Base-by-base conservation (phyloP, 2,888 invertebrate species). In the Thereva unica region DNA sequence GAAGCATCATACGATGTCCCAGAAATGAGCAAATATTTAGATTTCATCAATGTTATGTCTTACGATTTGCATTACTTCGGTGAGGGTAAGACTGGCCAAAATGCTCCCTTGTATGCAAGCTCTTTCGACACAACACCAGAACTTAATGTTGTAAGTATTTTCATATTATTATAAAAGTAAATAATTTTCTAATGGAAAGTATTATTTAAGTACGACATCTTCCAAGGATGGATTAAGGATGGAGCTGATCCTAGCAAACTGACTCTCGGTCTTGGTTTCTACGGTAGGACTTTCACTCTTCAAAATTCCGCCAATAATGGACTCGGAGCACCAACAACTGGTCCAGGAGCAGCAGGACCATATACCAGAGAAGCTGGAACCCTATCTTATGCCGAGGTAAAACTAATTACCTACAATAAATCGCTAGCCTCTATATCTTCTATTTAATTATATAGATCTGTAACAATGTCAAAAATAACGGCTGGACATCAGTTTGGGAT, bases 31-130 rank as follows among this genome's bases (percentile, higher is more conserved):
- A 81, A 80, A 65, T 77, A 82, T 12, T 35, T 85, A 8, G 80
- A 86, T 71, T 82, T 84, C 64, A 82, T 86, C 66, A 84, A 85
- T 72, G 71, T 86, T 1, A 85, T 86, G 85, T 72, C 84, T 1
- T 86, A 86, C 73, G 85, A 85, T 74, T 78, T 84, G 34, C 85
- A 86, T 70, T 86, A 85, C 1, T 75, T 79, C 4, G 85, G 83
- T 82, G 84, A 85, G 10, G 64, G 68, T 0, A 71, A 71, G 7
- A 82, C 84, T 3, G 85, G 84, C 3, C 78, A 83, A 55, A 83
- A 85, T 72, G 81, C 85, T 23, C 83, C 84, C 2, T 75, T 86
- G 1, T 81, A 80, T 67, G 70, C 76, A 2, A 72, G 74, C 8
- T 68, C 78, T 2, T 72, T 47, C 7, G 70, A 68, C 64, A 12